These are phyloP conservation scores for Uria aalge DNA, from an alignment of 2,113 vertebrate genomes.

Conservation along the genomic window DNA sequence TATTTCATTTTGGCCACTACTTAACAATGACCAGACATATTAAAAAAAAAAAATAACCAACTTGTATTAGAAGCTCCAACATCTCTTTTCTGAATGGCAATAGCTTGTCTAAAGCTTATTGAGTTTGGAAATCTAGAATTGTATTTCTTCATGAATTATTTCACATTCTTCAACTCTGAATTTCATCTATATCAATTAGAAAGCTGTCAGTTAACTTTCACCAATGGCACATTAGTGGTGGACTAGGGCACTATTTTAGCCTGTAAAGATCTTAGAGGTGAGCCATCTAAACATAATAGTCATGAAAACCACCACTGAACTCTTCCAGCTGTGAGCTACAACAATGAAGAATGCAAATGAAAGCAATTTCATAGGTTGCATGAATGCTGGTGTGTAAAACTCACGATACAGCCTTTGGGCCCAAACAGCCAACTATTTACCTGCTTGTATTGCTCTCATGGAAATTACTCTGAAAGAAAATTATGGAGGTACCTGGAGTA, in stretches of 20 bases:
- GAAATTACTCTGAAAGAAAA: background rate
- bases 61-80: background rate
- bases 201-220: background rate
- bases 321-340: background rate
- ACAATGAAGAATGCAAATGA: background rate
- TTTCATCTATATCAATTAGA: background rate
- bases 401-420: background rate
- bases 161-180: background rate
- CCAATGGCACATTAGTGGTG: background rate
- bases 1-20: background rate
- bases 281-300: background rate
- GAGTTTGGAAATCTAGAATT: background rate
- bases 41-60: background rate
- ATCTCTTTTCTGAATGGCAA: background rate
- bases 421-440: background rate
- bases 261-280: background rate
- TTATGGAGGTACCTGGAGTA: background rate
- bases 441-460: background rate
- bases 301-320: background rate
- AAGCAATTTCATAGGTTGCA: background rate
- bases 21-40: background rate
- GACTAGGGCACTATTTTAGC: background rate
- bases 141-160: background rate
- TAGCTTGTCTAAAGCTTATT: background rate
- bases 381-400: background rate